A percentile compares a stretch with the other conserved stretches of the same genome.
phyloP scores from a whole-genome alignment of 2,888 invertebrate species.

The Zhuqinia jingwanae region DNA sequence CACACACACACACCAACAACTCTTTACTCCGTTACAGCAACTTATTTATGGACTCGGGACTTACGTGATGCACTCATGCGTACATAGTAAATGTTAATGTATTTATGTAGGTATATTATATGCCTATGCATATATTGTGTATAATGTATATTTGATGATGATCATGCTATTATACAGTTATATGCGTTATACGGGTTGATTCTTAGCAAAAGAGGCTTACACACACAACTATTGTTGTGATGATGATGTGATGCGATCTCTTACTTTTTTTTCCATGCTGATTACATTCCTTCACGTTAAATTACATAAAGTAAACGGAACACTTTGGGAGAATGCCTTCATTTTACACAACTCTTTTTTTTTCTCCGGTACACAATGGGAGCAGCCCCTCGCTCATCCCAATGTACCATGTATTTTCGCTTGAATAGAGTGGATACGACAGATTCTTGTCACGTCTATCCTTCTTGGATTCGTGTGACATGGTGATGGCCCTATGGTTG shows the following conservation, averaged over 20 bases:
- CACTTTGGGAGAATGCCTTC: conserved; percentile 9
- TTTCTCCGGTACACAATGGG: not conserved
- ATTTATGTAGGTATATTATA: too few species aligned
- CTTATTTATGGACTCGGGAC: too few species aligned
- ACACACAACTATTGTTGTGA: too few species aligned
- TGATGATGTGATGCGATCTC: conserved; percentile 29
- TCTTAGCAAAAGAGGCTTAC: not conserved
- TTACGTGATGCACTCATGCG: too few species aligned
- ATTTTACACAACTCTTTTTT: not conserved
- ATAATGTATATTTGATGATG: too few species aligned
- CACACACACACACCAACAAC: too few species aligned
- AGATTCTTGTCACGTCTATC: conserved; percentile 52
- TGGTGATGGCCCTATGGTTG: conserved; percentile 41
- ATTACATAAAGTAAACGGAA: conserved; percentile 42
- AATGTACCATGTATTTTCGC: not conserved
- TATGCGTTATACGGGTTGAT: too few species aligned
- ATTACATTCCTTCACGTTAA: conserved; percentile 55
- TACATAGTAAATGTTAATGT: too few species aligned
- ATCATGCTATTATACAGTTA: too few species aligned
- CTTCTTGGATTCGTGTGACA: conserved; percentile 45
- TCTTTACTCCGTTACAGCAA: too few species aligned
- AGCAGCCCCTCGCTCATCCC: not conserved
- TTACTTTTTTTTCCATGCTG: conserved; percentile 35
- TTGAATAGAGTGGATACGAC: conserved; percentile 21
- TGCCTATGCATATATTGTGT: too few species aligned